Base-by-base conservation (phyloP, 1,140 invertebrate genomes). In the Leptinotarsa defecta region DNA sequence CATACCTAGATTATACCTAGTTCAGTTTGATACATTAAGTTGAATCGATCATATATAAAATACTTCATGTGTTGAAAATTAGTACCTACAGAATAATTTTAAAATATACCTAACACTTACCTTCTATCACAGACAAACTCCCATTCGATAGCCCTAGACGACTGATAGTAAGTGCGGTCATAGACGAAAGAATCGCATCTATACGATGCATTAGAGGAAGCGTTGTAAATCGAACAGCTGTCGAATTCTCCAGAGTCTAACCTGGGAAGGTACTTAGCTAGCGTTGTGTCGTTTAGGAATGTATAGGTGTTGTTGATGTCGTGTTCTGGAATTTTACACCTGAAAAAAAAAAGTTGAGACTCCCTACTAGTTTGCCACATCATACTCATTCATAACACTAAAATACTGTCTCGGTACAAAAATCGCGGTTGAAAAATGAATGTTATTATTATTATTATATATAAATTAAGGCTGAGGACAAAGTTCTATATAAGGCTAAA, bases 101-200 rank as follows among this genome's bases (percentile, higher is more conserved):
- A 62, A 61, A 69, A 43, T 43, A 11, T 43, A 43, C 34, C 34
- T 43, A 57, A 15, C 65, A 67, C 27, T 48, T 48, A 79, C 77
- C 77, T 78, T 72, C 88, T 85, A 69, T 93, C 90, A 83, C 96
- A 98, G 0, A 97, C 94, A 49, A 97, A 90, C 81, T 94, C 87
- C 94, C 94, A 97, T 87, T 94, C 92, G 3, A 94, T 94, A 8
- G 88, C 91, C 73, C 91, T 88, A 0, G 93, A 93, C 1, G 90
- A 90, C 73, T 90, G 84, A 78, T 92, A 91, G 80, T 93, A 93
- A 1, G 88, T 91, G 2, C 85, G 88, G 79, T 94, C 92, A 78
- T 91, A 95, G 0, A 91, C 89, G 88, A 91, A 94, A n/a, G 87
- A 86, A 3, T 86, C 85, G 79, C 93, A 94, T 3, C 82, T 61